Base-by-base conservation (phyloP, 2,113 vertebrate species). In the Steatornis caripensis region DNA sequence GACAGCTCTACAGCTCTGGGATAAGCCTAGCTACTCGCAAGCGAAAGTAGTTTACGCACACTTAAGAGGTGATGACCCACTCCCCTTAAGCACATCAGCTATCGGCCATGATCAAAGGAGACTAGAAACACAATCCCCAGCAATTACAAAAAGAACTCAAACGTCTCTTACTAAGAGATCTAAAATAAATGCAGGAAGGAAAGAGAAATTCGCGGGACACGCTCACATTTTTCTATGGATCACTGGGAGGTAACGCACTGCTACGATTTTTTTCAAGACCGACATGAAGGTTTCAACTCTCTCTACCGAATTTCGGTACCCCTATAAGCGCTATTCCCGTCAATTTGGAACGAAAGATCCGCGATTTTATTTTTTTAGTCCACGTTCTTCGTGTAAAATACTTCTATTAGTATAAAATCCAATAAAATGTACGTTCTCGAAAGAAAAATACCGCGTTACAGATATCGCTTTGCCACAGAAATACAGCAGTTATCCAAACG, bases 401-500 rank as follows among this genome's bases (percentile, higher is more conserved):
- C 0, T 48, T 62, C 10, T 9, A 6, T 11, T 29, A 16, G 5
- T 51, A 37, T 8, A 80, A 55, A 72, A 10, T 6, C 7, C 17
- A 61, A 26, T 3, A 19, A 49, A 64, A 29, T 1, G 7, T 3
- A 24, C 7, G 3, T 43, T 26, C 9, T 9, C 4, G 39, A 65
- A 54, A 41, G 8, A 77, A 68, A 62, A 30, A 39, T 0, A 22
- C 2, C 1, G 13, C 17, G 0, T n/a, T 26, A 51, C 23, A 66
- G 34, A 10, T 4, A 53, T 7, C 11, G 22, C 12, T 9, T 58
- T 41, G 10, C 10, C 22, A 24, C 41, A 14, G 61, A 70, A 66
- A 37, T 3, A 19, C 1, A 5, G 8, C 10, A 16, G 3, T 11
- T n/a, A 16, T 24, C 6, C 15, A 82, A 64, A 75, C 0, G 2